Conservation (phyloP, 2,888 invertebrate species). For the Drosophila cognata region DNA sequence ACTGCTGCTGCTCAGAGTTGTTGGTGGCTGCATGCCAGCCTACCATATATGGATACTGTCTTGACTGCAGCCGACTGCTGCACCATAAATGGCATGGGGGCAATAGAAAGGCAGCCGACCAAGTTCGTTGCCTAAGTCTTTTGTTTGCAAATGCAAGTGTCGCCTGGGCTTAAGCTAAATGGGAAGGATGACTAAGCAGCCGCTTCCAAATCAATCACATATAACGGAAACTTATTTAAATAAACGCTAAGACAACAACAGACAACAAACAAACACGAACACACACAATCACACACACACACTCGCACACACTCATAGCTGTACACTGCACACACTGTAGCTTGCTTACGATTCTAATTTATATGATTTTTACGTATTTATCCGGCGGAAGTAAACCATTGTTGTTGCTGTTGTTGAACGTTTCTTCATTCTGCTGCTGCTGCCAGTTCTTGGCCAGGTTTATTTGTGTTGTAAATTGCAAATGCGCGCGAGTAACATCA, state of each 20-base stretch:
- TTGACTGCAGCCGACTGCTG: constrained; percentile 24
- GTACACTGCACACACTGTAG: constrained; percentile 5
- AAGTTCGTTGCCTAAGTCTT: constrained; percentile 62
- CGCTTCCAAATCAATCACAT: constrained; percentile 41
- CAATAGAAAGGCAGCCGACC: constrained; percentile 46
- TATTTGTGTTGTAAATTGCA: constrained; percentile 77
- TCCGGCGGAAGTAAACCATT: constrained; percentile 81
- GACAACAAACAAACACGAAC: constrained; percentile 1
- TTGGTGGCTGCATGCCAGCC: constrained; percentile 34
- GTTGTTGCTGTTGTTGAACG: constrained; percentile 34
- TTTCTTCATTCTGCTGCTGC: constrained; percentile 10
- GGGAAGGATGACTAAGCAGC: constrained; percentile 50
- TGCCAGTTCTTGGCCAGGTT: constrained; percentile 54
- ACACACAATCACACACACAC: not conserved
- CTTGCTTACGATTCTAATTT: constrained; percentile 58
- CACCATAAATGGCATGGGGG: constrained; percentile 43
- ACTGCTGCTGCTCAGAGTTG: constrained; percentile 9
- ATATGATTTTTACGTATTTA: constrained; percentile 77
- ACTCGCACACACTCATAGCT: not conserved
- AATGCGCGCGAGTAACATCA: constrained; percentile 56
- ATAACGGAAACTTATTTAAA: constrained; percentile 59
- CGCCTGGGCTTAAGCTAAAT: constrained; percentile 20
- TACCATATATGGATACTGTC: constrained; percentile 39
- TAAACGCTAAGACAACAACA: constrained; percentile 18
- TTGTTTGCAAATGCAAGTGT: constrained; percentile 55